These are phyloP conservation scores for Tipula vernalis DNA, from an alignment of 2,888 invertebrate species.

Conservation along the genomic window DNA sequence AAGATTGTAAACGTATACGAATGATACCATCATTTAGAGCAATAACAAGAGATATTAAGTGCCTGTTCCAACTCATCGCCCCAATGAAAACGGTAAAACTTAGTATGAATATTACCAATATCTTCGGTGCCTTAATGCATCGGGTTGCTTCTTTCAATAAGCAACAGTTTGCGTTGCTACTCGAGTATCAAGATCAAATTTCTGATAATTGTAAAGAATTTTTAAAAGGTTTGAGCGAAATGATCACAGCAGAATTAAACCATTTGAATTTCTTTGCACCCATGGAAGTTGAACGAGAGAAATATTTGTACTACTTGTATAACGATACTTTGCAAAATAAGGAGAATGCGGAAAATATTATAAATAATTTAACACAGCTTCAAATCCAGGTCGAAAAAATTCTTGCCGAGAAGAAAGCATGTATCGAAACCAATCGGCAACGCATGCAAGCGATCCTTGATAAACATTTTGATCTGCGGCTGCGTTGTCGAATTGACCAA, in stretches of 20 bases:
- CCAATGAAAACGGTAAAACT: background rate
- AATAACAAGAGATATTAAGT: background rate
- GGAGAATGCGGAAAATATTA: background rate
- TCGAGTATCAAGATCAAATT: background rate
- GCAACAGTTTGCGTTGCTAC: background rate
- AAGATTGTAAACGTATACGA: background rate
- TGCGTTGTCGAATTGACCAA: background rate
- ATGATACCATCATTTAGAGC: background rate
- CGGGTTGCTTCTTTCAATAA: background rate
- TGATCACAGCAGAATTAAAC: background rate
- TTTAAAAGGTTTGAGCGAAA: background rate
- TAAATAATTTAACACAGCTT: background rate
- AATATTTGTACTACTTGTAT: background rate
- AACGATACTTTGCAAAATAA: background rate
- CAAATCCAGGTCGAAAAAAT: background rate
- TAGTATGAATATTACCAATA: background rate
- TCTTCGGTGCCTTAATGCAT: background rate
- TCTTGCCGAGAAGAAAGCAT: background rate
- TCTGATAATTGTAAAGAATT: background rate
- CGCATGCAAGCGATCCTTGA: background rate
- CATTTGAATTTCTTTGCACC: background rate
- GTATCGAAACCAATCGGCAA: background rate
- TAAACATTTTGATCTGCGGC: background rate
- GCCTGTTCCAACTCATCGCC: background rate
- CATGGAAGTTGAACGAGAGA: background rate